Conservation (phyloP, 2,888 invertebrate species). For the Ophion ellenae region DNA sequence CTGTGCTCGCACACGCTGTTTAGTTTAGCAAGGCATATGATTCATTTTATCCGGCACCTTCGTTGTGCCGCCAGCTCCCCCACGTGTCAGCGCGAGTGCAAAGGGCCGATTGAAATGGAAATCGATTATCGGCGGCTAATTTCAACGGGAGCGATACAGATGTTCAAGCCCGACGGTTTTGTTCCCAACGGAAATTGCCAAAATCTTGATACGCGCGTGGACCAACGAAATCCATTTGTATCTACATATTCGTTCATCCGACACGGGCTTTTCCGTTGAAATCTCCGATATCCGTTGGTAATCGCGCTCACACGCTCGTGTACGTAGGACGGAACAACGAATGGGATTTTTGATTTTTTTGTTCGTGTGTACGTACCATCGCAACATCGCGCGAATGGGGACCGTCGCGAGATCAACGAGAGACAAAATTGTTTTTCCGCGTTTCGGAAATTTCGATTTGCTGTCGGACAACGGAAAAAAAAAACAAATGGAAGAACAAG, state of each 20-base stretch:
- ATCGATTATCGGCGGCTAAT: no score
- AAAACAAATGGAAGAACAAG: background rate
- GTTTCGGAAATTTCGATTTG: background rate
- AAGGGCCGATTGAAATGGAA: no score
- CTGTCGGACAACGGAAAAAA: background rate
- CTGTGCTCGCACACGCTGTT: no score
- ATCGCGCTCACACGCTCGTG: background rate
- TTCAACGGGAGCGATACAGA: no score
- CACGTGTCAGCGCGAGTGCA: no score
- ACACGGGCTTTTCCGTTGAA: background rate
- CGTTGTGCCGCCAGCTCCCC: no score
- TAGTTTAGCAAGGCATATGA: no score
- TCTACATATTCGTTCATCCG: constrained; percentile 6
- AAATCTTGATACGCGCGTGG: background rate
- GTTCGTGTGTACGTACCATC: background rate
- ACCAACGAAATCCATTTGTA: background rate
- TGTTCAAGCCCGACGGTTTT: no score
- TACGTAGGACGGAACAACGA: background rate
- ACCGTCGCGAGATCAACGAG: background rate
- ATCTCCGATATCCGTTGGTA: background rate
- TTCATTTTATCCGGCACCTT: no score
- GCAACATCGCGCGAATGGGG: background rate
- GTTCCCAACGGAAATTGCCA: background rate
- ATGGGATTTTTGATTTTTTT: background rate
- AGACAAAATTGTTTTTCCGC: background rate